These are phyloP conservation scores for Athalia cordata DNA, from an alignment of 2,888 invertebrate genomes.

Conservation along the genomic window DNA sequence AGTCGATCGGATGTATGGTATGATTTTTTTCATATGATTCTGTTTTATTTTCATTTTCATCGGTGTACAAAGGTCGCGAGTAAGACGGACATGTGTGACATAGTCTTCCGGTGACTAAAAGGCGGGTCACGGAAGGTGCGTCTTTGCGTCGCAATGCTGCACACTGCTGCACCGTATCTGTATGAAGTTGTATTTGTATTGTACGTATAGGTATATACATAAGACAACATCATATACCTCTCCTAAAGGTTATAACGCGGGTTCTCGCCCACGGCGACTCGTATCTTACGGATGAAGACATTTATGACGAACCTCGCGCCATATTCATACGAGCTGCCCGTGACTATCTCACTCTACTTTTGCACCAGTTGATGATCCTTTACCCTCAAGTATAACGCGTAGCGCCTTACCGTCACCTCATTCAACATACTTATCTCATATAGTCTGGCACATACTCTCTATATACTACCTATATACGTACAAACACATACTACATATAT, in stretches of 20 bases:
- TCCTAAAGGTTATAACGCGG: conserved; percentile 55
- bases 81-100: background rate
- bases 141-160: background rate
- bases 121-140: background rate
- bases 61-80: background rate
- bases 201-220: background rate
- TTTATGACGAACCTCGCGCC: conserved; percentile 71
- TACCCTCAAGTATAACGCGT: background rate
- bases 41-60: background rate
- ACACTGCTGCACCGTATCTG: background rate
- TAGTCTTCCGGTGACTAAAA: conserved; percentile 23
- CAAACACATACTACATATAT: no score
- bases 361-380: no score
- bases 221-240: background rate
- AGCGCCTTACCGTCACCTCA: conserved; percentile 17
- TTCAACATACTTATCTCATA: conserved; percentile 31
- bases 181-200: background rate
- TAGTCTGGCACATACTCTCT: no score
- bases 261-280: conserved; percentile 69
- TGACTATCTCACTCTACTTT: background rate
- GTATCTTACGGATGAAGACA: conserved; percentile 72
- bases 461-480: no score
- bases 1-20: background rate
- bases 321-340: conserved; percentile 18
- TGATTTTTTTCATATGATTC: background rate